These are phyloP conservation scores for Sipha maydis DNA, from an alignment of 2,888 invertebrate genomes.

Conservation along the genomic window DNA sequence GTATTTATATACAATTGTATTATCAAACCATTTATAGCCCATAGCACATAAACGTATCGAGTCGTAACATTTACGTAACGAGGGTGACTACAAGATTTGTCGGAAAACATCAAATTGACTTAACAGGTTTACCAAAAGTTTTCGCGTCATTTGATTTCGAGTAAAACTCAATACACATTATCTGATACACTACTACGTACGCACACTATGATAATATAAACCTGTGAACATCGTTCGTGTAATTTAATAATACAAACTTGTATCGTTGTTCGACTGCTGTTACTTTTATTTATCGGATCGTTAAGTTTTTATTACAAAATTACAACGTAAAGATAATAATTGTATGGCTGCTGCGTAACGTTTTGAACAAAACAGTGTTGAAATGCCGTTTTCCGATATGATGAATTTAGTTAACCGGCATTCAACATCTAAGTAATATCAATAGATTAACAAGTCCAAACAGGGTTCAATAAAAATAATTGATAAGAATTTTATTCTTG, in stretches of 20 bases:
- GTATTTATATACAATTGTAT: background rate
- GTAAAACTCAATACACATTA: conserved; percentile 9
- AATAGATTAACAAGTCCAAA: background rate
- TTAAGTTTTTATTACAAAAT: conserved; percentile 11
- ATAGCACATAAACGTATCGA: background rate
- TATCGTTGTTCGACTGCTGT: background rate
- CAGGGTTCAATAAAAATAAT: background rate
- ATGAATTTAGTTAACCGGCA: background rate
- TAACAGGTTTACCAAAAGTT: conserved; percentile 8
- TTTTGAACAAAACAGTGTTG: background rate
- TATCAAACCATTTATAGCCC: conserved; percentile 1
- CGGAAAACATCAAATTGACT: background rate
- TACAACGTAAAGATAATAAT: background rate
- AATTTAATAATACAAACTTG: background rate
- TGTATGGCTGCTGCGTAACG: background rate
- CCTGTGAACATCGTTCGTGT: background rate
- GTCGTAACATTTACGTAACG: background rate
- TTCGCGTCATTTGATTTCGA: conserved; percentile 3
- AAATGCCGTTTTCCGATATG: background rate
- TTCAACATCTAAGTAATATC: background rate
- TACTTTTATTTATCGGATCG: conserved; percentile 6
- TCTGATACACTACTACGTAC: background rate
- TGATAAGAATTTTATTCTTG: too few relatives aligned
- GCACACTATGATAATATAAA: background rate
- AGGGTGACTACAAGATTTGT: background rate